These are phyloP conservation scores for Chromis chromis DNA, from an alignment of 2,797 vertebrate species.

Conservation along the genomic window DNA sequence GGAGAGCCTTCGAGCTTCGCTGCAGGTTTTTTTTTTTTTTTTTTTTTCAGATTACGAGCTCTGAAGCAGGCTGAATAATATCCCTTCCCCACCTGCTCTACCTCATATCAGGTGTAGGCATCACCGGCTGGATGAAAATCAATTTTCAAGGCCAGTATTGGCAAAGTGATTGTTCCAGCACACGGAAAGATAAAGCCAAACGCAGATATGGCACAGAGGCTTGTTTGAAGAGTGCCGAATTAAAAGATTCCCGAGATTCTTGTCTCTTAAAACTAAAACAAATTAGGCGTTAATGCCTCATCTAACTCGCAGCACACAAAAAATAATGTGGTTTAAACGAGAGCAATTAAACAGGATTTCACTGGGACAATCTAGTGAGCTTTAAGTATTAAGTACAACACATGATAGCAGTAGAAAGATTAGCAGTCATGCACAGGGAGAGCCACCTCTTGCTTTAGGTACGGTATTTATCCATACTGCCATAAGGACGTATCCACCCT, in stretches of 20 bases:
- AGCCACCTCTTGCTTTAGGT: conserved; percentile 29
- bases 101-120: conserved; percentile 23
- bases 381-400: conserved; percentile 40
- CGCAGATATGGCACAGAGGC: conserved; percentile 7
- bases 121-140: conserved; percentile 2
- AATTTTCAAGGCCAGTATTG: conserved; percentile 12
- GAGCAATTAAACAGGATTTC: conserved; percentile 43
- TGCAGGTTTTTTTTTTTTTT: conserved; percentile 31
- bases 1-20: conserved; percentile 21
- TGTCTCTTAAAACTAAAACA: conserved; percentile 18
- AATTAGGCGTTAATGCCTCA: conserved; percentile 24
- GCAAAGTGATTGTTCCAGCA: background rate
- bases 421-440: conserved; percentile 49
- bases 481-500: conserved; percentile 50
- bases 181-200: conserved; percentile 12
- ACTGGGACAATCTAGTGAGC: conserved; percentile 31
- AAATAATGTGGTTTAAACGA: conserved; percentile 28
- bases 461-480: conserved; percentile 55
- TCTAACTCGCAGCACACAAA: conserved; percentile 23
- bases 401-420: conserved; percentile 56
- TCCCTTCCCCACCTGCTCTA: conserved; percentile 13
- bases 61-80: conserved; percentile 24
- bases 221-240: background rate
- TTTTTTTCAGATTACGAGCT: conserved; percentile 38
- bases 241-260: background rate